Base-by-base conservation (phyloP, 2,888 invertebrate genomes). In the Acanthoscelides obtectus region DNA sequence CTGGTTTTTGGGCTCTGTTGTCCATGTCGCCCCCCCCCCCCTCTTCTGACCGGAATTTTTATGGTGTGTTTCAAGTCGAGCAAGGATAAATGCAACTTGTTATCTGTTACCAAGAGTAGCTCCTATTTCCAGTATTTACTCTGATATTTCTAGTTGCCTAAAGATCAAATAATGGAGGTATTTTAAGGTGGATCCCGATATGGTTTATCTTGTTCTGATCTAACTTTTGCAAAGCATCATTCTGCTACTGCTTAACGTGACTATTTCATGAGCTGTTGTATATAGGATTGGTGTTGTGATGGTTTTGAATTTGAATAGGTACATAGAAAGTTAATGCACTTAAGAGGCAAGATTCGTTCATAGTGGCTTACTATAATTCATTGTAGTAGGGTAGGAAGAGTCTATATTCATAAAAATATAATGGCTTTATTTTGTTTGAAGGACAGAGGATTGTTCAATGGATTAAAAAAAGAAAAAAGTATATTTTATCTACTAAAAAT, bases 291-390 rank as follows among this genome's bases (percentile, higher is more conserved):
- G 64, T 71, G 69, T 71, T 71, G 71, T 72, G 71, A 74, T 71
- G 74, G 72, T 72, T 70, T 73, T 71, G 71, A 72, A 75, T 73
- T 72, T 71, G 66, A 45, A 45, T 45, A 45, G 17, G 45, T 45
- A 12, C 17, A 45, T 45, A 45, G 45, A 45, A 45, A 45, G 45
- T 45, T 12, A 45, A 45, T 45, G 45, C 45, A 45, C 45, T 45
- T 45, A 12, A 12, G 45, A 71, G 69, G 73, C 45, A 45, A 45
- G 45, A 45, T 4, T 6, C 17, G 45, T 45, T 12, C 45, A 45
- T 76, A 76, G 72, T 72, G 74, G 75, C 72, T 74, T 76, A 73
- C 70, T 71, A 73, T 70, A 72, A 73, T 76, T 72, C 72, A 71
- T 73, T 74, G 71, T 73, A 74, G 74, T 73, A 72, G 74, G 74